Percentiles rank a stretch among this genome's conserved stretches.
phyloP scores from a whole-genome alignment of 2,888 invertebrate species.

The Cabera pusaria region DNA sequence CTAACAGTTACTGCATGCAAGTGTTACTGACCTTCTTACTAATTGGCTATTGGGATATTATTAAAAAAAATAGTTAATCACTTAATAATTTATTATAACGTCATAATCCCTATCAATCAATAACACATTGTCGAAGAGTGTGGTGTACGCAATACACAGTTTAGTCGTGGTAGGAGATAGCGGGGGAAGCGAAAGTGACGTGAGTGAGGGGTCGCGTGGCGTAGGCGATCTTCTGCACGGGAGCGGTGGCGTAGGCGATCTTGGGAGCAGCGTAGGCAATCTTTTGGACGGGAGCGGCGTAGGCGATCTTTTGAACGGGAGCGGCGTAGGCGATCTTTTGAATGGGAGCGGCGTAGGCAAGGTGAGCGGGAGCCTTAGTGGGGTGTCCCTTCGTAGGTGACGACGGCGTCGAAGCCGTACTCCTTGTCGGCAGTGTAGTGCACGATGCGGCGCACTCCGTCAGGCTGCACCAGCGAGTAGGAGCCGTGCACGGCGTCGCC shows the following conservation, averaged over 20 bases:
- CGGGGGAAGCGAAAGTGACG: slow-evolving; percentile 30
- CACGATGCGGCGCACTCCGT: slow-evolving; percentile 70
- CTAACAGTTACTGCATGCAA: no score
- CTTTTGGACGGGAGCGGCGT: slow-evolving; percentile 31
- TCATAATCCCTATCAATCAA: slow-evolving; percentile 44
- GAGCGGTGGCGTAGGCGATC: slow-evolving; percentile 40
- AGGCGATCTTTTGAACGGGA: slow-evolving; percentile 41
- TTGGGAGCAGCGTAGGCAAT: slow-evolving; percentile 39
- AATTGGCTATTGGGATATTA: no score
- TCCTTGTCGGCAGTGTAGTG: slow-evolving; percentile 71
- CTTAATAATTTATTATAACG: slow-evolving; percentile 41
- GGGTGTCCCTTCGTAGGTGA: slow-evolving; percentile 72
- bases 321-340: no score
- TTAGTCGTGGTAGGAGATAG: slow-evolving; percentile 30
- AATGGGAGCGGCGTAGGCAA: slow-evolving; percentile 27
- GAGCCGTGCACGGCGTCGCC: slow-evolving; percentile 73
- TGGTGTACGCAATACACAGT: no score
- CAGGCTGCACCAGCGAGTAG: slow-evolving; percentile 75
- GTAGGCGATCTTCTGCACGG: slow-evolving; percentile 32
- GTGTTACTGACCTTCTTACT: no score
- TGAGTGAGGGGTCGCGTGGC: slow-evolving; percentile 24
- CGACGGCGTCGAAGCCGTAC: slow-evolving; percentile 73
- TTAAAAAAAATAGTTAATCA: no score
- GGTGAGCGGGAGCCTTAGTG: slow-evolving; percentile 33
- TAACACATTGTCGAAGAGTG: slow-evolving; percentile 48